These are phyloP conservation scores for Notolabrus celidotus DNA, from an alignment of 2,797 vertebrate species.

Conservation along the genomic window DNA sequence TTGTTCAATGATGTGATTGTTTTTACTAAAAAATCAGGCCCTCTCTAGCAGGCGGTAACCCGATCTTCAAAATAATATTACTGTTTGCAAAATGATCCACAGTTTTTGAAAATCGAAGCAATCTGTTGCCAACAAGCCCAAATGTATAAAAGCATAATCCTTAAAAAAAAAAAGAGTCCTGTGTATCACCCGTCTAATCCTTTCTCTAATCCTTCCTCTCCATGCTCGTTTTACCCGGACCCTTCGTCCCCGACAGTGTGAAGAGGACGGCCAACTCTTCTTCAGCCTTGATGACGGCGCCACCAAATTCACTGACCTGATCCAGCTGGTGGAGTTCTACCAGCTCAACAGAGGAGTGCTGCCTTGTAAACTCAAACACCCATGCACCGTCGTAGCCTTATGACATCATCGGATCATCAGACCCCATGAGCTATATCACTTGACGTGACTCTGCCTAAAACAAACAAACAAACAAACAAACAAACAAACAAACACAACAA, in stretches of 20 bases:
- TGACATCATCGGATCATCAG: slow-evolving; percentile 87
- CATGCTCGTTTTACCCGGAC: slow-evolving; percentile 65
- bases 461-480: slow-evolving; percentile 65
- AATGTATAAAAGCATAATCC: background rate
- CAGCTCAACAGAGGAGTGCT: slow-evolving; percentile 98
- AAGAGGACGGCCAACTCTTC: slow-evolving; percentile 96
- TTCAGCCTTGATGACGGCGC: slow-evolving; percentile 98
- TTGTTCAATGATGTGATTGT: too few relatives aligned
- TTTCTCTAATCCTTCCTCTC: background rate
- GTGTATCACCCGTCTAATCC: background rate
- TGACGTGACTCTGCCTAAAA: slow-evolving; percentile 80
- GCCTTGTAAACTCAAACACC: slow-evolving; percentile 98
- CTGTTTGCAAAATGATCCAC: too few relatives aligned
- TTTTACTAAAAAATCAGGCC: too few relatives aligned
- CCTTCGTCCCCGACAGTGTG: slow-evolving; percentile 83
- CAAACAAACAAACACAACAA: slow-evolving; percentile 64
- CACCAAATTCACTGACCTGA: slow-evolving; percentile 99
- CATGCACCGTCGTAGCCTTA: slow-evolving; percentile 98
- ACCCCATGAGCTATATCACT: slow-evolving; percentile 82
- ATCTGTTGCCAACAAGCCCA: background rate
- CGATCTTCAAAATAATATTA: too few relatives aligned
- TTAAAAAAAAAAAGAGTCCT: too few relatives aligned
- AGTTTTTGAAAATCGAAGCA: too few relatives aligned
- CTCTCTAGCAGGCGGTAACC: too few relatives aligned
- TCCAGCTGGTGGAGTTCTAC: slow-evolving; percentile 99